Base-by-base conservation (phyloP, 2,888 invertebrate species). In the Brachylomia viminalis region DNA sequence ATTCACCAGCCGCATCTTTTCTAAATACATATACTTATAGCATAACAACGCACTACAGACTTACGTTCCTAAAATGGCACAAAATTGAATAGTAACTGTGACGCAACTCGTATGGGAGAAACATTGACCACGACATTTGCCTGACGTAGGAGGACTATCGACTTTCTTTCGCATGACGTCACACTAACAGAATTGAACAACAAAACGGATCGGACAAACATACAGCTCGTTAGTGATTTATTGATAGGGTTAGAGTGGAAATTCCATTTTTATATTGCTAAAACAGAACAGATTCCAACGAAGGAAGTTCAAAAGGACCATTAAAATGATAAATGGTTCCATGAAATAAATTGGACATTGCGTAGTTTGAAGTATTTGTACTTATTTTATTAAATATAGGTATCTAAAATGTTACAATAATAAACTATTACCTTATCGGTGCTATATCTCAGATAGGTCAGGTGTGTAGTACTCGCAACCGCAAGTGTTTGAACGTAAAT, bases 81-180 rank as follows among this genome's bases (percentile, higher is more conserved):
- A 47, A 65, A 70, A 64, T 27, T 47, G 17, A 56, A 64, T 66
- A 52, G 61, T 45, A 68, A 62, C 56, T 58, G 20, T 84, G 76
- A 71, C 84, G 85, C 67, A 69, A 52, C 33, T 54, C 30, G n/a
- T 74, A 27, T 49, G 58, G 27, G 52, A 84, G 38, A 61, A 69
- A 67, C 62, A 67, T 62, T 83, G 77, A 85, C 77, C 72, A 59
- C 66, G 70, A 78, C 76, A 69, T 77, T 79, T 82, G 64, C 65
- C 17, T 17, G 27, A 59, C 65, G 74, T 78, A 54, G 67, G 66
- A 77, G 65, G 38, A 71, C 49, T 65, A 86, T 83, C 56, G 78
- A 74, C 77, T 83, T 87, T 83, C 77, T 75, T 73, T 17, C 38
- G 20, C 13, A 74, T 87, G 85, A 83, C 79, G 87, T 85, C 86